Base-by-base conservation (phyloP, 2,797 vertebrate species). In the Lacerta viridis region DNA sequence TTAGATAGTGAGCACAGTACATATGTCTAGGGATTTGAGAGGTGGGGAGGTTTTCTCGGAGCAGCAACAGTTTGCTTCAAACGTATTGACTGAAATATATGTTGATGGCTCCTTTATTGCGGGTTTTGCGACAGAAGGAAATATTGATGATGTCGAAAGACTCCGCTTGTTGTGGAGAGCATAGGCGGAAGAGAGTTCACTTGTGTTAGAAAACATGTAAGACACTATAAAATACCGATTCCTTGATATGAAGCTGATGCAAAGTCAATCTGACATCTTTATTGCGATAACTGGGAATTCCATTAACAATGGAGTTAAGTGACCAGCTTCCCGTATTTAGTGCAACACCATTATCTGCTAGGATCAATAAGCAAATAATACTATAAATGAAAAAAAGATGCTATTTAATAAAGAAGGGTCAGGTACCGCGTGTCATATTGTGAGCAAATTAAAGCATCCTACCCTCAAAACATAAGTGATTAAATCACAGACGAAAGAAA, bases 351-450 rank as follows among this genome's bases (percentile, higher is more conserved):
- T 92, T 88, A 75, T 93, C 93, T 92, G 80, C 68, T 85, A 78
- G 78, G 89, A 87, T 94, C 84, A 95, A 94, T 94, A 94, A 94
- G 86, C 46, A 72, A 86, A 91, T 88, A 88, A 59, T 94, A 18
- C 86, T 92, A 84, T 90, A 93, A 89, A 94, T 93, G 94, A 93
- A 89, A 93, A 93, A 89, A 92, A 95, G 71, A 71, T 91, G 91
- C 61, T 77, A 59, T 95, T 96, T 95, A 92, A 91, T 93, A 87
- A 92, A 94, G 83, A 92, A 89, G 69, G 90, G 55, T 84, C 71
- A 85, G 46, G 78, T 68, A 13, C 64, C 17, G 11, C 81, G 36
- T 90, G 10, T 80, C 50, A 29, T 93, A 77, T 90, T 29, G 27
- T 25, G 78, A 82, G 82, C 1, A 71, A 83, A 83, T 77, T 86